phyloP scores from a whole-genome alignment of 2,797 vertebrate genomes.

The Muscicapa comitata region DNA sequence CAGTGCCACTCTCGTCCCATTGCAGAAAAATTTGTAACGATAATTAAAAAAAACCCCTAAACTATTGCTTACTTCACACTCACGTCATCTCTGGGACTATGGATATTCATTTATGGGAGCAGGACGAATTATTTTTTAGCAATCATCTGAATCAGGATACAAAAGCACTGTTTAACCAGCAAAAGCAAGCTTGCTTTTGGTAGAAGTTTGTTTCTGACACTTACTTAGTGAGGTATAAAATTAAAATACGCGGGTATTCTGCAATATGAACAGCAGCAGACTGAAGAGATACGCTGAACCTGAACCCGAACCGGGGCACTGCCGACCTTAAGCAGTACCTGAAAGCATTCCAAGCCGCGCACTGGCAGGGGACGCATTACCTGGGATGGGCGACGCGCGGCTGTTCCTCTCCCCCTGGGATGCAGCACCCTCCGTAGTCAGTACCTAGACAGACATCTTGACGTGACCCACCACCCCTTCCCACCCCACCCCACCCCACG shows the following conservation, averaged over 20 bases:
- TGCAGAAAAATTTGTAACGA: not conserved
- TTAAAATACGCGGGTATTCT: not conserved
- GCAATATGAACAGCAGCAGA: fast-evolving
- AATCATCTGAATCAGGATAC: not conserved
- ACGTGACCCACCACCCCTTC: not conserved
- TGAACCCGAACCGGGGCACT: not conserved
- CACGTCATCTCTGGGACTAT: not conserved
- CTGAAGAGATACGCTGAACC: fast-evolving
- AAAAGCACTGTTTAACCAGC: not conserved
- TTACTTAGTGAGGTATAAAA: no score
- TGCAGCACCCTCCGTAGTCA: not conserved
- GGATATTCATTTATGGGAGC: not conserved
- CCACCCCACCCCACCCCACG: fast-evolving
- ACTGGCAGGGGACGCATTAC: fast-evolving
- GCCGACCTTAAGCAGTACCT: not conserved
- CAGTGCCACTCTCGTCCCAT: not conserved
- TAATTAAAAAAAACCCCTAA: not conserved
- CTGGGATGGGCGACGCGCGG: fast-evolving
- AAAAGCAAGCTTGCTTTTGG: not conserved
- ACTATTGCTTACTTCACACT: not conserved
- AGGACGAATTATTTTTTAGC: fast-evolving
- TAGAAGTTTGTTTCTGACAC: not conserved
- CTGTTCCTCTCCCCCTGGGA: not conserved
- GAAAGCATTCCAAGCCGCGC: not conserved
- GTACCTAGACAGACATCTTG: not conserved